These are phyloP conservation scores for Pantherophis alleghaniensis DNA, from an alignment of 2,797 vertebrate species.

Conservation along the genomic window DNA sequence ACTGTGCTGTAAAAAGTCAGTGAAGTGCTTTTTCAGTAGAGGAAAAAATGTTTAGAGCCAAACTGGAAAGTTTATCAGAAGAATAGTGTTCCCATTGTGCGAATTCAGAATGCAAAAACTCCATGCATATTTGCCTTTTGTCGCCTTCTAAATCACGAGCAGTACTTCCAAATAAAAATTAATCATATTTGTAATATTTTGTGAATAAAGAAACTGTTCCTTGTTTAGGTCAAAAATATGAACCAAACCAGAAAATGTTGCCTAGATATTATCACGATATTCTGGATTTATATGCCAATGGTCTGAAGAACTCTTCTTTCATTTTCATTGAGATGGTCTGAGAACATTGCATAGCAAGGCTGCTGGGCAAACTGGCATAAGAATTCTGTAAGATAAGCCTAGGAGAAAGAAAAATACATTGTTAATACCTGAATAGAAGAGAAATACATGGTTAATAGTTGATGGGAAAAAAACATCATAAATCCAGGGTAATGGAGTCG, in stretches of 20 bases:
- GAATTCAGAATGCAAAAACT: conserved; percentile 55
- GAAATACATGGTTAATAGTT: conserved; percentile 33
- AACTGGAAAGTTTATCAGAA: conserved; percentile 58
- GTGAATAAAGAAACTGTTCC: conserved; percentile 55
- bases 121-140: conserved; percentile 36
- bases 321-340: conserved; percentile 89
- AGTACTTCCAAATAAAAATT: conserved; percentile 27
- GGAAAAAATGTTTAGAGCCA: conserved; percentile 47
- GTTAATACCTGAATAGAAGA: conserved; percentile 31
- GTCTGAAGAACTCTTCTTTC: conserved; percentile 92
- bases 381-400: conserved; percentile 98
- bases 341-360: conserved; percentile 95
- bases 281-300: conserved; percentile 84
- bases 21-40: conserved; percentile 48
- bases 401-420: conserved; percentile 40
- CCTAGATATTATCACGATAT: conserved; percentile 25
- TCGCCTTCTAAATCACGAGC: conserved; percentile 55
- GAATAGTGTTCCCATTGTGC: conserved; percentile 63
- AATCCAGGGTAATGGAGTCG: neutral
- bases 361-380: conserved; percentile 97
- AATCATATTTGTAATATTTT: conserved; percentile 49
- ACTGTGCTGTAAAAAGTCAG: conserved; percentile 45
- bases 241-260: conserved; percentile 45
- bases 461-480: neutral
- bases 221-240: conserved; percentile 57